These are phyloP conservation scores for Sarcophaga carnaria DNA, from an alignment of 2,888 invertebrate genomes.

Conservation along the genomic window DNA sequence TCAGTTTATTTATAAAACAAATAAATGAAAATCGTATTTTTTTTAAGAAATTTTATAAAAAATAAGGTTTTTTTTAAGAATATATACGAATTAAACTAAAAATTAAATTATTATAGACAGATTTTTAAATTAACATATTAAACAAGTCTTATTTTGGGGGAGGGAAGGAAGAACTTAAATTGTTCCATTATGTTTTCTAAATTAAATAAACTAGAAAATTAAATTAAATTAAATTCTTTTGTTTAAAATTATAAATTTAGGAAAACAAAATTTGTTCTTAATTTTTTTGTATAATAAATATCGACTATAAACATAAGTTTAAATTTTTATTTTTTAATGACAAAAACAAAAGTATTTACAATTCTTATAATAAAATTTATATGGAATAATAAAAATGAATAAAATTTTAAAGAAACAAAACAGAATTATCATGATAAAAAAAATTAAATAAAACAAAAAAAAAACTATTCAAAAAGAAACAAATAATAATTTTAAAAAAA, in stretches of 20 bases:
- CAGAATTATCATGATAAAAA: no score
- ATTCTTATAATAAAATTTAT: no score
- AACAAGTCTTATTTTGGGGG: constrained; percentile 49
- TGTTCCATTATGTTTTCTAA: background rate
- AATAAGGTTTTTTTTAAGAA: constrained; percentile 21
- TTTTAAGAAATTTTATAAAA: constrained; percentile 2
- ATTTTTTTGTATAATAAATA: no score
- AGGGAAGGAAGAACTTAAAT: background rate
- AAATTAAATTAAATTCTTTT: no score
- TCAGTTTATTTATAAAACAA: constrained; percentile 67
- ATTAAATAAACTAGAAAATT: background rate
- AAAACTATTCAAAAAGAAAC: no score
- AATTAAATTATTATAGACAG: constrained; percentile 6
- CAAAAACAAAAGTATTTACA: no score
- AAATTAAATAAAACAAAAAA: no score
- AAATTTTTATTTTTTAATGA: no score
- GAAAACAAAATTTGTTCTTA: background rate
- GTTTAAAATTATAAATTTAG: background rate
- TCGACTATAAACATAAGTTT: no score
- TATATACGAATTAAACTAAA: constrained; percentile 50
- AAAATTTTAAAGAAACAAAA: no score
- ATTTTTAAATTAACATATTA: constrained; percentile 29
- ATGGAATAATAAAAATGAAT: no score
- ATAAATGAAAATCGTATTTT: constrained; percentile 53
- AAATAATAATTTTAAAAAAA: no score